A percentile compares a stretch with the other conserved stretches of the same genome.
These are phyloP conservation scores for Seriola quinqueradiata DNA, from an alignment of 2,113 vertebrate genomes.

Conservation along the genomic window DNA sequence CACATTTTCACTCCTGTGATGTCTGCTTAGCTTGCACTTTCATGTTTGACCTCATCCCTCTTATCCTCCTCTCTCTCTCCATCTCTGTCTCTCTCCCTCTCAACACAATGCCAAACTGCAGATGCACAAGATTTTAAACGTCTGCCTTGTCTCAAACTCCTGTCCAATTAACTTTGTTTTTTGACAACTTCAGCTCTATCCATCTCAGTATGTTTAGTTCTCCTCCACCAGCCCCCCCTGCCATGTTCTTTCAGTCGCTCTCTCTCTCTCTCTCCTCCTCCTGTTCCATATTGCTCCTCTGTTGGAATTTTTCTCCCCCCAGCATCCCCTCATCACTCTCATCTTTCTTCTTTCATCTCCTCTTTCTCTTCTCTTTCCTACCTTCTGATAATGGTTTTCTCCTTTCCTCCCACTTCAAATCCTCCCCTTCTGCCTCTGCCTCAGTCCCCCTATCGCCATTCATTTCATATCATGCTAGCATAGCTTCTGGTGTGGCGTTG, in stretches of 20 bases:
- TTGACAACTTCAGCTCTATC: conserved; percentile 53
- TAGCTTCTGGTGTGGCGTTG: neutral
- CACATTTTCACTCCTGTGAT: conserved; percentile 26
- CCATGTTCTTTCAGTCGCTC: neutral
- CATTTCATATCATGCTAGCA: conserved; percentile 45
- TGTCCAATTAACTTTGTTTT: conserved; percentile 59
- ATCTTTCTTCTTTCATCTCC: conserved; percentile 14
- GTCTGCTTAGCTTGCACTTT: conserved; percentile 60
- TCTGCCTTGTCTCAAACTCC: conserved; percentile 42
- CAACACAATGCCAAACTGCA: conserved; percentile 52
- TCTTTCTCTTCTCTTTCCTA: conserved; percentile 22
- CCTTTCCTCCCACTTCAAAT: conserved; percentile 7
- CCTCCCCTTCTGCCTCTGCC: conserved; percentile 4
- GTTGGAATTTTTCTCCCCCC: neutral
- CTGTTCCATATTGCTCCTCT: neutral
- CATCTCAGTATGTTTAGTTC: conserved; percentile 18
- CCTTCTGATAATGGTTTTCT: conserved; percentile 42
- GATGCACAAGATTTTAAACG: conserved; percentile 30
- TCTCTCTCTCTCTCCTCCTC: neutral
- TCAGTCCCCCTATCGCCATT: conserved; percentile 1
- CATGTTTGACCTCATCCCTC: conserved; percentile 17
- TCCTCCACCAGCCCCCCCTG: neutral
- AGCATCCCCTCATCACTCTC: conserved; percentile 4
- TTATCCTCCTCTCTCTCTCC: neutral
- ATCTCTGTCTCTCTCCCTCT: neutral